Evolutionary conservation across 64 coral and sea anemone genomes (phyloP), one percentile per base, ranked within the genome.

Genomic region (Montipora sp.): DNA sequence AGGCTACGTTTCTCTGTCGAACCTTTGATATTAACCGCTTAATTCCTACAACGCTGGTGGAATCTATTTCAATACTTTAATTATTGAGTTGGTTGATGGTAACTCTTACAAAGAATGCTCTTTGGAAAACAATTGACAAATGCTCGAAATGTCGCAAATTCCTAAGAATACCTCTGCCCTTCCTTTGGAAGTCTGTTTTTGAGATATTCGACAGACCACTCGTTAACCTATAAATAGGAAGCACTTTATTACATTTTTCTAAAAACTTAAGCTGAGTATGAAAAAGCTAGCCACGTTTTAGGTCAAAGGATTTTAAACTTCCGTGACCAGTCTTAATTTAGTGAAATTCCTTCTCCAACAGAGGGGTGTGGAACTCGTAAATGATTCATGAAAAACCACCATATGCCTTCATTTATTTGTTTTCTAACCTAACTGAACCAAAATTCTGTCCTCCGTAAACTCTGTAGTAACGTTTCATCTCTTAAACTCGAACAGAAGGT

Each of bases 301-400:
- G 36, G 47, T 72, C 71, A 18, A 14, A 70, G 47, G 65, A 50
- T 85, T 85, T 72, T 68, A 46, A 44, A 85, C 66, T 85, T 85
- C 82, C 82, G 82, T 85, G 82, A 85, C 82, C 47, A 7, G 46
- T n/a, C 47, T 24, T 48, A 3, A 49, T 70, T 85, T 51, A 45
- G 59, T 21, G 8, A 85, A 71, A 22, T 70, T 72, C 16, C n/a
- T 72, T 85, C 68, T 16, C 19, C 82, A 20, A 65, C 61, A 47
- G 82, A 51, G 79, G 47, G 80, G 14, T 66, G 59, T 71, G 61
- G 8, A 15, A 71, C 65, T 71, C 8, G 36, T 83, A 47, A 65
- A 83, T 60, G 59, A 47, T 83, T 83, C 47, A 67, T 83, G 59
- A 13, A 71, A 85, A 71, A 6, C 11, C 6, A 6, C 11, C 6